Evolutionary conservation across 2,113 vertebrate genomes (phyloP), one percentile per base, ranked within the genome.

Genomic region (Pao palembangensis): DNA sequence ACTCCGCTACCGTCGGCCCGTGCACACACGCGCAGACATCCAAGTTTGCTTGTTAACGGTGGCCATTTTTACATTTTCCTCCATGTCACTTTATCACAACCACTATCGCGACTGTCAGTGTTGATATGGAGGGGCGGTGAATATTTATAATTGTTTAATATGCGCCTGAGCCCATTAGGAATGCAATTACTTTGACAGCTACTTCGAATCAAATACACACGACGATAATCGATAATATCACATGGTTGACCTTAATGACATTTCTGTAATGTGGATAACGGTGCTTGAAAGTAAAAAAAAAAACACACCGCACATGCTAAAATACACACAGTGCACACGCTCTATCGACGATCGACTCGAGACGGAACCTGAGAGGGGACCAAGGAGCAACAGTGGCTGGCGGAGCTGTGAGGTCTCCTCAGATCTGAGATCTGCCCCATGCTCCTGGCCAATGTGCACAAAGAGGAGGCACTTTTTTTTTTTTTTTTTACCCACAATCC

Each of bases 381-480:
- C 8, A 3, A 31, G 38, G 48, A 74, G 66, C 23, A 55, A 78
- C 72, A 74, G 64, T 47, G 38, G 21, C 71, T 83, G 80, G 78
- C 82, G 79, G 82, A 65, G 66, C 52, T 50, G 69, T 74, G 78
- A 80, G 76, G 72, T 61, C 78, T 79, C 72, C 70, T 80, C 75
- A 80, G 85, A 85, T 28, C 25, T 28, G 6, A 28, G 6, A 28
- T 82, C 78, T 82, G 76, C 64, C 78, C 73, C 34, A 1, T 61
- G 58, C 64, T 69, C 46, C 81, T 50, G 71, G 76, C 70, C 84
- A 69, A 71, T 76, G 59, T 69, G 66, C 69, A 76, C 70, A 75
- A 71, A 77, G 69, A 44, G 44, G 58, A 81, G 68, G 69, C 8
- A 58, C 28, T 72, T 79, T 76, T 73, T 28, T 28, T 28, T 6